Percentiles rank a stretch among this genome's conserved stretches.
Conservation (phyloP, 1,140 invertebrate genomes). For the Colletes latitarsis region DNA sequence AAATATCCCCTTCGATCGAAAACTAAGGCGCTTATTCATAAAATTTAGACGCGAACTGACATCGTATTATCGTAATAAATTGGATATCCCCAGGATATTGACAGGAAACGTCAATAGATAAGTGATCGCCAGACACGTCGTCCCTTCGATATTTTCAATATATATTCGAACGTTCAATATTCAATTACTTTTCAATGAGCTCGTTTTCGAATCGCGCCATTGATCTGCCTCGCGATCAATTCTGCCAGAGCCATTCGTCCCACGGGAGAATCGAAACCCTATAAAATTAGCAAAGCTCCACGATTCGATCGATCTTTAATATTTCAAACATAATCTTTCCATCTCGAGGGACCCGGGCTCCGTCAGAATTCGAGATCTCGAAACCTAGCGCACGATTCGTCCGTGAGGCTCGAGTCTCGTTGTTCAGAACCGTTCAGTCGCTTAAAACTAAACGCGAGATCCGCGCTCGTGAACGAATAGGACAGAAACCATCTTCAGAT, state of each 20-base stretch:
- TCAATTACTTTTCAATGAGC: too few relatives aligned
- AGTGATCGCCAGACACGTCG: background rate
- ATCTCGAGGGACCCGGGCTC: background rate
- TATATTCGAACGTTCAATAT: background rate
- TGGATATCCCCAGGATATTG: background rate
- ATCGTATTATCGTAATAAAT: too few relatives aligned
- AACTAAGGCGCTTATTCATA: too few relatives aligned
- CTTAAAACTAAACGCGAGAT: conserved; percentile 12
- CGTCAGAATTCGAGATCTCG: conserved; percentile 12
- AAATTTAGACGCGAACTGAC: too few relatives aligned
- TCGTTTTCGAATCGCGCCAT: background rate
- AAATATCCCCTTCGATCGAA: too few relatives aligned
- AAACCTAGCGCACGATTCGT: background rate
- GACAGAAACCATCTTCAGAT: background rate
- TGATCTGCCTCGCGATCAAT: conserved; percentile 12
- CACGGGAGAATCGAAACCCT: too few relatives aligned
- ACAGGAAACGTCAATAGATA: background rate
- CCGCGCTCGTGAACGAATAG: background rate
- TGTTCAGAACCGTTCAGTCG: background rate
- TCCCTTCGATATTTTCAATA: background rate
- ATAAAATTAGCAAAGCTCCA: too few relatives aligned
- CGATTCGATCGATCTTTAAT: too few relatives aligned
- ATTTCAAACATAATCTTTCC: too few relatives aligned
- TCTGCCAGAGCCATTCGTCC: conserved; percentile 17
- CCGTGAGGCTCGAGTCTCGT: background rate